Evolutionary conservation across 2,797 vertebrate genomes (phyloP), one percentile per base, ranked within the genome.

Genomic region (Bufotes viridis): DNA sequence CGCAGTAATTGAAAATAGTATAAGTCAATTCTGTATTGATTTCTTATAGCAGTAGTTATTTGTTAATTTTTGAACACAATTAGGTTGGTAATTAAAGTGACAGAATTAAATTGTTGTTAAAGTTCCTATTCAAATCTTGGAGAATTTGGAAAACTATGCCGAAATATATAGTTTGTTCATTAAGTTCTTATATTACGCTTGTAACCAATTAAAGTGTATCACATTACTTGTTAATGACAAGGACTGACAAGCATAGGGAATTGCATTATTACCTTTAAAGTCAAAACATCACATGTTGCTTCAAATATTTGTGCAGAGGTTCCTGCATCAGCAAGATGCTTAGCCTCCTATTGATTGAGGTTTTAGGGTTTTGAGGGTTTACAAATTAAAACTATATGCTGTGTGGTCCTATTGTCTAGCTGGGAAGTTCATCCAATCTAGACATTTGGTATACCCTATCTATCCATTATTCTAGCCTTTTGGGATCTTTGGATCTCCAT

Each of bases 21-120:
- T 67, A 51, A 76, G 42, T 87, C 57, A 87, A 87, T 76, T 51
- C 69, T 18, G 24, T 81, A 87, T 24, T 75, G 57, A 87, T 82
- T 75, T 65, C 22, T 87, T 58, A 82, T 76, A 87, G 74, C n/a
- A 65, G 58, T 13, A 67, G 15, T 67, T 67, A 78, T 81, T 49
- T 70, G 20, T 4, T 74, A 74, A 87, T 60, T 75, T 49, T 81
- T 29, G 22, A 74, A 61, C 34, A 63, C 29, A 65, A 63, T 42
- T 81, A 22, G n/a, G 65, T 51, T 49, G 51, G 58, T 63, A 7
- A 63, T 22, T 1, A 63, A 81, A 22, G 49, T 26, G 7, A 49
- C 8, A 51, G 22, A 63, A 49, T 63, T 29, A 63, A 65, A 81
- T 15, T 0, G 13, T 51, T 61, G 34, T 18, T n/a, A 81, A 81